phyloP scores from a whole-genome alignment of 1,140 invertebrate species.

The Drosophila gunungcola region DNA sequence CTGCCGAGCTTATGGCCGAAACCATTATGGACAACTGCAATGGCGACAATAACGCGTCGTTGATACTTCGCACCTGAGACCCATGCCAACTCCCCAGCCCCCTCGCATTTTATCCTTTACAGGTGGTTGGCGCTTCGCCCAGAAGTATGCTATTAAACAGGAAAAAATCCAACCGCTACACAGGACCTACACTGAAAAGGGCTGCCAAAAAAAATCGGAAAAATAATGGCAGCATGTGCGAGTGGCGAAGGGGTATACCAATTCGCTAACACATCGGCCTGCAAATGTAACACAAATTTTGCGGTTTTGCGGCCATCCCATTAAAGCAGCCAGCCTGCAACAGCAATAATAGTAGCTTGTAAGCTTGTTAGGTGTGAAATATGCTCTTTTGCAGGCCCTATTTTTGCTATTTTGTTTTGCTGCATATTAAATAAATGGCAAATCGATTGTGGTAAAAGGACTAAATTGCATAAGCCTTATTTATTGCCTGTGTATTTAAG shows the following conservation, averaged over 20 bases:
- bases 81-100: conserved; percentile 21
- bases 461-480: conserved; percentile 10
- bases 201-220: conserved; percentile 45
- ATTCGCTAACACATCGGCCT: conserved; percentile 40
- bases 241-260: conserved; percentile 2
- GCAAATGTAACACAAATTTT: conserved; percentile 74
- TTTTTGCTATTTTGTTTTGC: conserved; percentile 49
- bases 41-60: conserved; percentile 74
- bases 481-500: conserved; percentile 7
- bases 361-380: conserved; percentile 71
- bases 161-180: conserved; percentile 40
- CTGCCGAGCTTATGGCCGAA: conserved; percentile 63
- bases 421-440: conserved; percentile 51
- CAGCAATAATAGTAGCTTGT: conserved; percentile 26
- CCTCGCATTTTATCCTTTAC: conserved; percentile 24
- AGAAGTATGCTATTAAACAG: conserved; percentile 65
- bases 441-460: conserved; percentile 29
- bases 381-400: conserved; percentile 33
- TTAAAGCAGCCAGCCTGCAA: conserved; percentile 55
- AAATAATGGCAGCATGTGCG: conserved; percentile 5
- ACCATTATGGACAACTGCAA: conserved; percentile 80
- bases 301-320: conserved; percentile 63
- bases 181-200: conserved; percentile 40
- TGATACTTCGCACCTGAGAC: conserved; percentile 80
- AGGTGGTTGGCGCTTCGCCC: conserved; percentile 76